Evolutionary conservation across 2,797 vertebrate species (phyloP), one percentile per base, ranked within the genome.

Genomic region (Aldrovandia affinis): DNA sequence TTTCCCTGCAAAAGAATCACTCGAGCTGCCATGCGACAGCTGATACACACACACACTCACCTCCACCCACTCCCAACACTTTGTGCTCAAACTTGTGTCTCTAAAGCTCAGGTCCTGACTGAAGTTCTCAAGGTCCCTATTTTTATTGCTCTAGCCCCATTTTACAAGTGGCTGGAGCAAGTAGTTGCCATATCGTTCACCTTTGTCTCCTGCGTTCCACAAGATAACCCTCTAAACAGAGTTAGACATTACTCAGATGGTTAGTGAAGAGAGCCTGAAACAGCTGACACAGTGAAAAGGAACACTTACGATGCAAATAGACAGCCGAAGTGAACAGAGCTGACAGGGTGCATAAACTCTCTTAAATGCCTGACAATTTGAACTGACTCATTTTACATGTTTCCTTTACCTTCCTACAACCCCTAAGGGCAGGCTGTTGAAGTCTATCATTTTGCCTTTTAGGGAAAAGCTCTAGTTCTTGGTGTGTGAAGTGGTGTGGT

Each of bases 51-150:
- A 7, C 12, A 20, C 55, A 57, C 7, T 20, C 12, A 57, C 55
- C 55, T 14, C 55, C 59, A n/a, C 18, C 12, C 3, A 15, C 28
- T 87, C 85, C 91, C 92, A 93, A 93, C 92, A 91, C 87, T 88
- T 87, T 89, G 88, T 92, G 93, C 95, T 94, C 92, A 92, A 94
- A 92, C 78, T 88, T 91, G 92, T 93, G 89, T 91, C 92, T 94
- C 89, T 81, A 88, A 86, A 93, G 93, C 94, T 94, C 91, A 93
- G 89, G 47, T 0, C 81, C 82, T 94, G 92, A 94, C 94, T 93
- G 83, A 87, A 85, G 92, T 91, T 92, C 87, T 87, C 78, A 65
- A 86, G 91, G 88, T 88, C 85, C 77, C 44, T 83, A 85, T 54
- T 88, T 94, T 89, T 89, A 93, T 95, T 92, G 93, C 88, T 81